phyloP scores from a whole-genome alignment of 2,888 invertebrate species.

The Brassicogethes aeneus region DNA sequence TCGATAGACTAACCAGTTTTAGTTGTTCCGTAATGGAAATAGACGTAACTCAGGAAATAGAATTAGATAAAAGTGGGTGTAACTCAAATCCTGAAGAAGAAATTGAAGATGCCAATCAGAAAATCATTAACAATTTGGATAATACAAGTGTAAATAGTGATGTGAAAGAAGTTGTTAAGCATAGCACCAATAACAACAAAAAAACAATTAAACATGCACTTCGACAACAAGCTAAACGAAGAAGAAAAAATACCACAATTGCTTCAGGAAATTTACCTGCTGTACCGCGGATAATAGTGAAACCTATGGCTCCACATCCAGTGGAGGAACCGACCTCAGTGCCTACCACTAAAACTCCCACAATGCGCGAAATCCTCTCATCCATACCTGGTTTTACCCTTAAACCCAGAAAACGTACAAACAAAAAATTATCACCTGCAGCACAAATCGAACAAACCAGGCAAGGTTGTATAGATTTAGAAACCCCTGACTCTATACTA shows the following conservation, averaged over 20 bases:
- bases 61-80: constrained; percentile 30
- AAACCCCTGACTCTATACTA: constrained; percentile 92
- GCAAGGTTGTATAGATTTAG: constrained; percentile 90
- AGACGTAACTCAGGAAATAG: constrained; percentile 36
- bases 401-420: constrained; percentile 68
- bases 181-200: constrained; percentile 45
- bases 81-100: constrained; percentile 21
- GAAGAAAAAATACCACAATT: constrained; percentile 69
- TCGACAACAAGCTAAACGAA: constrained; percentile 64
- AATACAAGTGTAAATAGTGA: constrained; percentile 14
- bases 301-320: constrained; percentile 64
- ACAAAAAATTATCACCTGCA: constrained; percentile 79
- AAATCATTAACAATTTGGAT: neutral
- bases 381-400: constrained; percentile 85
- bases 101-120: constrained; percentile 1
- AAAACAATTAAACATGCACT: constrained; percentile 70
- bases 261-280: constrained; percentile 55
- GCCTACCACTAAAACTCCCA: constrained; percentile 44
- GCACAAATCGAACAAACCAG: constrained; percentile 88
- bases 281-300: constrained; percentile 72
- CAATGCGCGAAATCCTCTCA: constrained; percentile 77
- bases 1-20: constrained; percentile 20
- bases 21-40: constrained; percentile 38
- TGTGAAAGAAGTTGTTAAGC: constrained; percentile 23
- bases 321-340: constrained; percentile 35